Evolutionary conservation across 2,113 vertebrate genomes (phyloP).

Genomic region (Emydura subglobosa): DNA sequence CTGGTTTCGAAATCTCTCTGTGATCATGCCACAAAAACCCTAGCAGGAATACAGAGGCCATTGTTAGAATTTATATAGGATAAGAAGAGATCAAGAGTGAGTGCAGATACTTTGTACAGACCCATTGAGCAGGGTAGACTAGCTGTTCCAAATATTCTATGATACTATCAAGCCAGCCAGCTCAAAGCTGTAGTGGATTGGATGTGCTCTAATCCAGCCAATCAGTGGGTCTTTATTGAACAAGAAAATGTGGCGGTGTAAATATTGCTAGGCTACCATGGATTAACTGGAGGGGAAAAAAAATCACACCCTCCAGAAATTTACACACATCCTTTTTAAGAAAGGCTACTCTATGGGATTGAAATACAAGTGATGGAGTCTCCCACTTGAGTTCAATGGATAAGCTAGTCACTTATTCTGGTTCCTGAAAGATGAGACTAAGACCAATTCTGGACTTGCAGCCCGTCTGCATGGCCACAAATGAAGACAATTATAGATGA

Average conservation of each 20-base stretch:
- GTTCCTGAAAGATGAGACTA: background rate
- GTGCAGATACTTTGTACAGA: background rate
- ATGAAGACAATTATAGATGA: background rate
- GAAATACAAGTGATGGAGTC: background rate
- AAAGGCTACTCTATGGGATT: background rate
- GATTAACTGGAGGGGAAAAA: background rate
- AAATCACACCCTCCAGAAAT: background rate
- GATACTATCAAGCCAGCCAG: too few species aligned
- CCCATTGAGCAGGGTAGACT: background rate
- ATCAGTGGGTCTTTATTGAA: background rate
- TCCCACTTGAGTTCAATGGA: background rate
- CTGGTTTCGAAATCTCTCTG: background rate
- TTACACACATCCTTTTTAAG: background rate
- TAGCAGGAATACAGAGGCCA: background rate
- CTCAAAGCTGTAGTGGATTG: background rate
- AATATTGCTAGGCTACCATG: background rate
- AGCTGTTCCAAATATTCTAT: background rate
- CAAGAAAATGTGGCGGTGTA: background rate
- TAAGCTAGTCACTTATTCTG: background rate
- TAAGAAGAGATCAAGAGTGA: background rate
- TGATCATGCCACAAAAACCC: background rate
- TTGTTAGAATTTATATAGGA: background rate
- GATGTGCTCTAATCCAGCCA: background rate
- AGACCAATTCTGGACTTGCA: background rate
- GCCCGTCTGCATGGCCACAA: background rate